Evolutionary conservation across 2,888 invertebrate genomes (phyloP), one percentile per base, ranked within the genome.

Genomic region (Allygus modestus): DNA sequence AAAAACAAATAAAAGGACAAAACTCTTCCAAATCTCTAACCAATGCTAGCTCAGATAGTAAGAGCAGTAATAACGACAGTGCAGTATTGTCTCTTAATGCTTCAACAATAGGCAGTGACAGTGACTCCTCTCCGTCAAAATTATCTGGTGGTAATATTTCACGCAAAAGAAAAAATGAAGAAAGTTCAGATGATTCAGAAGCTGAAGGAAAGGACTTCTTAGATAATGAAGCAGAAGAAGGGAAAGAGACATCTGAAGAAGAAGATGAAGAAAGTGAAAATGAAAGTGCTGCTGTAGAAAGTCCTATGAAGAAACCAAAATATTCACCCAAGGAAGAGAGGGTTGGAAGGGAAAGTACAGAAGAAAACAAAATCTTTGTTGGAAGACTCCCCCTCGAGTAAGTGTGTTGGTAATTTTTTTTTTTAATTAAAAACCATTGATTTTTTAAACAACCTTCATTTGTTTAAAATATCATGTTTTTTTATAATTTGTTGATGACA

Each of bases 211-310:
- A 46, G 12, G 46, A 46, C 23, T 77, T 77, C 37, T 0, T 77
- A 11, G 75, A 77, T 28, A 51, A 77, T 28, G 75, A 77, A 77
- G 75, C 75, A 26, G 75, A 77, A 46, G 75, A 77, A 17, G 75
- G 75, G 4, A 41, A 77, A 15, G 75, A 77, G 46, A 46, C 75
- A 15, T 46, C 75, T 23, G 28, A 28, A 15, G 73, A 43, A 43
- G 43, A 23, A n/a, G 73, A 20, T 2, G 75, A 51, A 26, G 75
- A 77, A 46, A 7, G 7, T 28, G 65, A 65, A 15, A 28, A 65
- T 9, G 65, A 65, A 65, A 12, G 5, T 28, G 9, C 23, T 2
- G 1, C 58, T 20, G 23, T 15, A 28, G 20, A 15, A 65, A 23
- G 1, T 54, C 54, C 54, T 0, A 1, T 23, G 23, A 65, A 65